Conservation (phyloP, 2,888 invertebrate genomes). For the Dryobotodes eremita region DNA sequence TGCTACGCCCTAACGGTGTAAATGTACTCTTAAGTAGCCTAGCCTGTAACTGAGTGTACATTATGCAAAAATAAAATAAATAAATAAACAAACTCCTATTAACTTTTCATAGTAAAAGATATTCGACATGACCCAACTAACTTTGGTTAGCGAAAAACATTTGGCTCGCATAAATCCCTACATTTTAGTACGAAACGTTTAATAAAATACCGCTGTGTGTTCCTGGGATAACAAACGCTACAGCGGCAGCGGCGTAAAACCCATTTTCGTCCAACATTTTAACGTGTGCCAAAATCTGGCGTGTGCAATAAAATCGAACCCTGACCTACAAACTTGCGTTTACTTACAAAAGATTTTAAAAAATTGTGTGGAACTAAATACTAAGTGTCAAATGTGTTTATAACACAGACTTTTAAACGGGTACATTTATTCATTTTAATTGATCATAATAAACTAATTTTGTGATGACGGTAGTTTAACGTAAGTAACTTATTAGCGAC, state of each 20-base stretch:
- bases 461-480: neutral
- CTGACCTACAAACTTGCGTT: slow-evolving; percentile 45
- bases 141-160: slow-evolving; percentile 34
- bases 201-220: slow-evolving; percentile 48
- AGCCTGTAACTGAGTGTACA: too few relatives aligned
- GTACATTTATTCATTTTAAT: neutral
- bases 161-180: slow-evolving; percentile 48
- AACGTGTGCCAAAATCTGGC: slow-evolving; percentile 52
- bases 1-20: too few relatives aligned
- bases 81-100: neutral
- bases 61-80: too few relatives aligned
- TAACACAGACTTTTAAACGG: too few relatives aligned
- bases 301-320: slow-evolving; percentile 43
- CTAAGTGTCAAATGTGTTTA: neutral
- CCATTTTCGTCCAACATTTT: slow-evolving; percentile 38
- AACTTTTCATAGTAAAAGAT: neutral
- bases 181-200: slow-evolving; percentile 50
- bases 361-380: neutral
- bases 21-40: too few relatives aligned
- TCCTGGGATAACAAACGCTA: slow-evolving; percentile 44
- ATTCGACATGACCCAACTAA: neutral
- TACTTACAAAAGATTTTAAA: neutral
- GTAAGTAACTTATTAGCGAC: too few relatives aligned
- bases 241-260: slow-evolving; percentile 16
- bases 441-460: neutral